Conservation (phyloP, 2,888 invertebrate genomes). For the Drosophila borealis region DNA sequence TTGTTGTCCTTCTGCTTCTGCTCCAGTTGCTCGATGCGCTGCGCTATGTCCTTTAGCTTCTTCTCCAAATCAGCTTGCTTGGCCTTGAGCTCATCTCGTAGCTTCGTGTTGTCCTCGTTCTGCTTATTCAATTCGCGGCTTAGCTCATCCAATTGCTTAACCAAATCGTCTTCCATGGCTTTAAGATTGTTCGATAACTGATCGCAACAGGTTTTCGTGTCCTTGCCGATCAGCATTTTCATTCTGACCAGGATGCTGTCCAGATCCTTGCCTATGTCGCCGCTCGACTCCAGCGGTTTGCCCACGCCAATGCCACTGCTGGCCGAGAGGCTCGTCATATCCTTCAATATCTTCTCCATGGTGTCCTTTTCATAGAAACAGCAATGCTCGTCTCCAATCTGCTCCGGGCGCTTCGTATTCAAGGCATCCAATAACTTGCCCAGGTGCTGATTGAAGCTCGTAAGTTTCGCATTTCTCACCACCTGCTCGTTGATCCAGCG, state of each 20-base stretch:
- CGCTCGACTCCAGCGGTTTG: constrained; percentile 6
- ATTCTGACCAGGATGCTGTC: constrained; percentile 35
- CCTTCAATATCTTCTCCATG: constrained; percentile 32
- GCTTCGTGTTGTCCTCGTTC: neutral
- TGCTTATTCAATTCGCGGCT: neutral
- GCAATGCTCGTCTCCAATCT: constrained; percentile 16
- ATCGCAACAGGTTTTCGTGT: constrained; percentile 42
- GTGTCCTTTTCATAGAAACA: constrained; percentile 49
- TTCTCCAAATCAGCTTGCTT: constrained; percentile 6
- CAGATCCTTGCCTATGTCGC: constrained; percentile 49
- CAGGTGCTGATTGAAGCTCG: constrained; percentile 30
- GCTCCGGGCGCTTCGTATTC: neutral
- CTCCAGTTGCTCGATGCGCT: constrained; percentile 25
- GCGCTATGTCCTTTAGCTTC: constrained; percentile 1
- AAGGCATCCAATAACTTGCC: constrained; percentile 17
- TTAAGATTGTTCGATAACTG: constrained; percentile 8
- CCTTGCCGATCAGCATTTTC: constrained; percentile 4
- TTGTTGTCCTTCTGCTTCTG: neutral
- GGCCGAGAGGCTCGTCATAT: constrained; percentile 7
- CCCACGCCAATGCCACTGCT: neutral
- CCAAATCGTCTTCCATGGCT: constrained; percentile 18
- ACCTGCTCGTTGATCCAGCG: constrained; percentile 49
- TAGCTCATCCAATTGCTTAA: neutral
- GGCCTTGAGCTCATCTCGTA: neutral
- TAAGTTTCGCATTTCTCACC: constrained; percentile 26